These are phyloP conservation scores for Acheta domesticus DNA, from an alignment of 2,888 invertebrate species.

Conservation along the genomic window DNA sequence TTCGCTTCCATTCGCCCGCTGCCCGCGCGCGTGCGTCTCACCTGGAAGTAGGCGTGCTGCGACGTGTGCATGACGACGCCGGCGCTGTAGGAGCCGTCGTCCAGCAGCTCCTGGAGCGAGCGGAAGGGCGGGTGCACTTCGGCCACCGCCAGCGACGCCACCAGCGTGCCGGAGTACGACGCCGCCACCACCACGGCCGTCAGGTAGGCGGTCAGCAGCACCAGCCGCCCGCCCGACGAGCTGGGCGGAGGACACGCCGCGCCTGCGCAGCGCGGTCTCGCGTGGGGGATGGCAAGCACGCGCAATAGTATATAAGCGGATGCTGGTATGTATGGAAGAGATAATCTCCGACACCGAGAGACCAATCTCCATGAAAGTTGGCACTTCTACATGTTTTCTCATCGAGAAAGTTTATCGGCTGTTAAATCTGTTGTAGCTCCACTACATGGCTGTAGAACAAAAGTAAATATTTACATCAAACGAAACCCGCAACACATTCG, in stretches of 20 bases:
- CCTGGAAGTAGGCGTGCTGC: not conserved
- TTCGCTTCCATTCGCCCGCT: too few species aligned
- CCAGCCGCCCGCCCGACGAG: slow-evolving; percentile 20
- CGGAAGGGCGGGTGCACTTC: not conserved
- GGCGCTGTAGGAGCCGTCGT: not conserved
- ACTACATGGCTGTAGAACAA: too few species aligned
- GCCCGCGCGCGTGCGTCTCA: not conserved
- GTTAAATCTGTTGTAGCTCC: too few species aligned
- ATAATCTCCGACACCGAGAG: too few species aligned
- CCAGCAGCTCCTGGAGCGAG: not conserved
- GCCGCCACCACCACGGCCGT: slow-evolving; percentile 21
- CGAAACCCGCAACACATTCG: too few species aligned
- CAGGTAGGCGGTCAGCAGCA: slow-evolving; percentile 19
- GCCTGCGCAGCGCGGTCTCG: not conserved
- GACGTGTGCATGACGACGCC: not conserved
- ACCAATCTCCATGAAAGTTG: too few species aligned
- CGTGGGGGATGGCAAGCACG: too few species aligned
- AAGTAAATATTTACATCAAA: too few species aligned
- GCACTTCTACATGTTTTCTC: too few species aligned
- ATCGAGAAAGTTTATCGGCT: too few species aligned
- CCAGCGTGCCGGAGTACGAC: slow-evolving; percentile 21
- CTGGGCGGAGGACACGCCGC: not conserved
- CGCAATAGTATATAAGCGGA: too few species aligned
- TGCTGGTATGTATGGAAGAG: too few species aligned
- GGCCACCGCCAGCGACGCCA: slow-evolving; percentile 18